Conservation (phyloP, 2,113 vertebrate species). For the Hiodon tergisus region DNA sequence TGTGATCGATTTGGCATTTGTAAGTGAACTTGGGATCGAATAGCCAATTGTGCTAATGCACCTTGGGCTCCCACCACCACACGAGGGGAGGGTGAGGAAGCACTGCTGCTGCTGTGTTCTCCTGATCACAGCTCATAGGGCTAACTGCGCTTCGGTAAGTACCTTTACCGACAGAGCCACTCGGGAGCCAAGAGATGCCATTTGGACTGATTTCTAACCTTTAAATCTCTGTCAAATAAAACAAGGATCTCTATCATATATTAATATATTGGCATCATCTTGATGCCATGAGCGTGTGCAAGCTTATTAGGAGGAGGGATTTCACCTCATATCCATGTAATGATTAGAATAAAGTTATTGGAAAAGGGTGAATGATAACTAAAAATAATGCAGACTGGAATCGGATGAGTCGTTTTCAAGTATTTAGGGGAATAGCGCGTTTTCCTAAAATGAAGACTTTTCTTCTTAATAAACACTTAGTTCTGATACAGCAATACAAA, state of each 20-base stretch:
- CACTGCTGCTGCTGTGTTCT: too few relatives aligned
- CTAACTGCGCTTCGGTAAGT: neutral
- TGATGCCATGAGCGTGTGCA: neutral
- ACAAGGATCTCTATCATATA: neutral
- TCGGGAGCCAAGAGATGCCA: neutral
- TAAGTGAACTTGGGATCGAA: too few relatives aligned
- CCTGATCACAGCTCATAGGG: too few relatives aligned
- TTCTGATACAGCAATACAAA: neutral
- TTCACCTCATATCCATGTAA: conserved; percentile 10
- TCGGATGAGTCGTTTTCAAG: conserved; percentile 21
- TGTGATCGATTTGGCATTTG: too few relatives aligned
- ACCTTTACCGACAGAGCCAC: neutral
- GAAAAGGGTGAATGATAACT: conserved; percentile 20
- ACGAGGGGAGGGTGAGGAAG: too few relatives aligned
- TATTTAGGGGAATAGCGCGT: conserved; percentile 25
- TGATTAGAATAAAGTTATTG: neutral
- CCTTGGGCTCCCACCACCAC: too few relatives aligned
- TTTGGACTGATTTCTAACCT: neutral
- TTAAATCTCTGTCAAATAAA: conserved; percentile 4
- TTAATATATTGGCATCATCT: neutral
- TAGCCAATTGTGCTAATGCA: too few relatives aligned
- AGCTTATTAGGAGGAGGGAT: conserved; percentile 2
- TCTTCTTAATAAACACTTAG: conserved; percentile 8
- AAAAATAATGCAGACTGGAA: conserved; percentile 7
- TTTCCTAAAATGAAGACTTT: conserved; percentile 22